Base-by-base conservation (phyloP, 2,888 invertebrate species). In the Augiades crinisus region DNA sequence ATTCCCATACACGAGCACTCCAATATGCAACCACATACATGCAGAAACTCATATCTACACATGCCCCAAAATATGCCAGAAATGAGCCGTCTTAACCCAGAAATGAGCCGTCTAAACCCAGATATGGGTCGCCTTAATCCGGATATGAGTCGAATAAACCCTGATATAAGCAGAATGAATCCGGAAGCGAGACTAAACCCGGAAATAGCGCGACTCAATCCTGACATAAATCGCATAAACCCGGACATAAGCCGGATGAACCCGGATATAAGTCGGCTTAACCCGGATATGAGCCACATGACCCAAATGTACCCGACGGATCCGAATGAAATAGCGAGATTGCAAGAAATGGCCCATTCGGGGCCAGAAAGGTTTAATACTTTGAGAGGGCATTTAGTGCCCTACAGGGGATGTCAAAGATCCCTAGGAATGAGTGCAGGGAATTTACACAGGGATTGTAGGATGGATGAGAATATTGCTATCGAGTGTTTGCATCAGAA, bases 401-500 rank as follows among this genome's bases (percentile, higher is more conserved):
- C 82, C 3, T 86, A 85, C 36, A 73, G 82, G 14, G 68, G 70
- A 0, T 87, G 87, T 55, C 81, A 77, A 38, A 67, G 84, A 13
- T 56, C 66, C 2, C 49, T 86, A 46, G 85, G 82, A 0, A 72
- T 82, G 72, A 86, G 85, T 44, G 79, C 79, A 0, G 79, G 76
- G 6, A 86, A 83, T n/a, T 41, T 86, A 0, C 83, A 84, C 13
- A 68, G 82, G 12, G 85, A 84, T 38, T 84, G 85, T 33, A 68
- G 84, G 2, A 60, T 78, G 45, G 85, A 85, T 8, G 47, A 47
- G 16, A 47, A 47, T 12, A 69, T 76, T 0, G 60, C 68, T 0
- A 78, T 83, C 1, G 88, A 89, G 50, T 87, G 88, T 30, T 55
- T 83, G 38, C 88, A 88, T 60, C 86, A 86, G 63, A 86, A 83